These are phyloP conservation scores for Todiramphus saurophagus DNA, from an alignment of 2,113 vertebrate genomes.

Conservation along the genomic window DNA sequence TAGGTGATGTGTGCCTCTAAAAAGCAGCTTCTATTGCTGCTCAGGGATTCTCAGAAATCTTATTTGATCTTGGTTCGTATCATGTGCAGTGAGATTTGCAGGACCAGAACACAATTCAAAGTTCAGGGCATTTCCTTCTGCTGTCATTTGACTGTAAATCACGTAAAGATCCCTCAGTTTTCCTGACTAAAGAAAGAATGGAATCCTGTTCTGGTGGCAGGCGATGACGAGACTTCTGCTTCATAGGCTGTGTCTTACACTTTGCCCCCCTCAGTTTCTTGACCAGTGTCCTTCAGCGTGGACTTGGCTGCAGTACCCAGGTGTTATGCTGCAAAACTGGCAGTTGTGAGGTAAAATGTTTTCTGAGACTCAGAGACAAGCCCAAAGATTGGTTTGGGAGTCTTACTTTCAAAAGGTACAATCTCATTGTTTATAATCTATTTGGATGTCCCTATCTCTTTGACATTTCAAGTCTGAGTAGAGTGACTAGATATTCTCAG, in stretches of 20 bases:
- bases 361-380: background rate
- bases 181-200: background rate
- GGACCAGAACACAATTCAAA: background rate
- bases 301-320: background rate
- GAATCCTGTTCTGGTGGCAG: background rate
- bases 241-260: background rate
- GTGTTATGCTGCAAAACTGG: background rate
- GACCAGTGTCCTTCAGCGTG: background rate
- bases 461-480: background rate
- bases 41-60: constrained; percentile 41
- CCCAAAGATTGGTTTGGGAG: background rate
- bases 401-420: background rate
- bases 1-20: constrained; percentile 15
- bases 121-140: background rate
- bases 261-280: background rate
- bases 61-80: background rate
- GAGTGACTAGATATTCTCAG: background rate
- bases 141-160: background rate
- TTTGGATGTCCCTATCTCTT: background rate
- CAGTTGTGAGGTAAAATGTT: background rate
- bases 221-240: background rate
- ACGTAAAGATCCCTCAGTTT: background rate
- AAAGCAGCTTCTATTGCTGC: background rate
- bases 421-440: background rate
- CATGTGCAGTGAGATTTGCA: background rate